A percentile compares a stretch with the other conserved stretches of the same genome.
Evolutionary conservation across 2,888 invertebrate species (phyloP).

Genomic region (Laothoe populi): DNA sequence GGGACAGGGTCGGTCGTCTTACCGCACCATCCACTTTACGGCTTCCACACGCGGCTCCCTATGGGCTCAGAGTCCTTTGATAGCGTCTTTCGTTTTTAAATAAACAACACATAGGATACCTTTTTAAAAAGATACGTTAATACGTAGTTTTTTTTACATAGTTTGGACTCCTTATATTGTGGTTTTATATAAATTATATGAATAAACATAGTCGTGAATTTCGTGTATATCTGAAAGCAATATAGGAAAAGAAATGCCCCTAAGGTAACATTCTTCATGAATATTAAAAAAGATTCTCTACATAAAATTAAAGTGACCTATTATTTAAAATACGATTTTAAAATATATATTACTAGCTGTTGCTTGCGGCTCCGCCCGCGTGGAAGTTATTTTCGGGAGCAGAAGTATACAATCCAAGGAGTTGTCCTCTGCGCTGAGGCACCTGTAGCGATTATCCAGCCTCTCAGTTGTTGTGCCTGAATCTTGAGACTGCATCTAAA

Average conservation of each 20-base stretch:
- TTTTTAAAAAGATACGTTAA: background rate
- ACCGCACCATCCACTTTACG: constrained; percentile 40
- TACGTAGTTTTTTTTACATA: background rate
- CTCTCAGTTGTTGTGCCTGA: no score
- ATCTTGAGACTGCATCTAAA: no score
- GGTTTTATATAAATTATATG: no score
- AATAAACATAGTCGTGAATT: no score
- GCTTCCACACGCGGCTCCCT: constrained; percentile 40
- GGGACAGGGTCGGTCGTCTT: constrained; percentile 9
- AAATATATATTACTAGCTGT: background rate
- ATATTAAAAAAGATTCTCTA: background rate
- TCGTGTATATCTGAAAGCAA: no score
- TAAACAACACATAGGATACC: background rate
- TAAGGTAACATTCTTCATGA: no score
- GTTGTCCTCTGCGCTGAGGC: no score
- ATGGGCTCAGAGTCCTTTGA: constrained; percentile 41
- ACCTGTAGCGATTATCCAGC: no score
- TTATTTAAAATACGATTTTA: background rate
- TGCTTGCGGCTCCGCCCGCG: no score
- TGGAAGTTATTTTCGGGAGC: no score
- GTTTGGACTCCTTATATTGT: background rate
- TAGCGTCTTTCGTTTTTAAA: constrained; percentile 48
- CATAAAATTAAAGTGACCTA: background rate
- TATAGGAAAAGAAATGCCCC: no score
- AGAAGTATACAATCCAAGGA: no score